Base-by-base conservation (phyloP, 2,113 vertebrate species). In the Poeciliopsis retropinna region DNA sequence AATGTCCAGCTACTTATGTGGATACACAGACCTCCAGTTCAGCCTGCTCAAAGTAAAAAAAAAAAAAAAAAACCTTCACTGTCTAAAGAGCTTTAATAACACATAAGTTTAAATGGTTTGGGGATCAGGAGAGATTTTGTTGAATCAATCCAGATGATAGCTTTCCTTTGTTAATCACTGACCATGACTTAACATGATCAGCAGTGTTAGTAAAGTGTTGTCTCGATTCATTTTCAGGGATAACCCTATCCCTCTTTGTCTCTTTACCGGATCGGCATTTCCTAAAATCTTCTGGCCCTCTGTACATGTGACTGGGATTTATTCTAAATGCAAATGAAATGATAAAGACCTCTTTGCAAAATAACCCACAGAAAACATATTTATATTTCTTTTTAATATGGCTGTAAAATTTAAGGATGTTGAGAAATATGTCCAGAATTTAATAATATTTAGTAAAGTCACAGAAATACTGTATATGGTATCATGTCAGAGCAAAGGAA, bases 91-190 rank as follows among this genome's bases (percentile, higher is more conserved):
- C 89, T 82, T 94, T 91, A 92, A 90, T 76, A 67, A 70, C 88
- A 77, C 87, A 87, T 87, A 93, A 91, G 87, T 94, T 92, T 92
- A 76, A 80, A 86, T 71, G 87, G 73, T 92, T 91, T 64, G 77
- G 71, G 88, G 93, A 93, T 94, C 85, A 93, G 76, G 81, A 64
- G 90, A 93, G 93, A 94, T 95, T 93, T 91, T 72, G 77, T 84
- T 76, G 75, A 91, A 90, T 94, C 88, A 92, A 90, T 93, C 88
- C 91, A 90, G 92, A 90, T 92, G 83, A 94, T 92, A 92, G 89
- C 87, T 81, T 91, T 80, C 86, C 77, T 88, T 92, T 93, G 89
- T 92, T 92, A 90, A 93, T 93, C 90, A 93, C 85, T 91, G 87
- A 90, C 84, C 81, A 70, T 85, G 82, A 88, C 86, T 91, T 91